These are phyloP conservation scores for Polydrusus cervinus DNA, from an alignment of 2,888 invertebrate species.

Conservation along the genomic window DNA sequence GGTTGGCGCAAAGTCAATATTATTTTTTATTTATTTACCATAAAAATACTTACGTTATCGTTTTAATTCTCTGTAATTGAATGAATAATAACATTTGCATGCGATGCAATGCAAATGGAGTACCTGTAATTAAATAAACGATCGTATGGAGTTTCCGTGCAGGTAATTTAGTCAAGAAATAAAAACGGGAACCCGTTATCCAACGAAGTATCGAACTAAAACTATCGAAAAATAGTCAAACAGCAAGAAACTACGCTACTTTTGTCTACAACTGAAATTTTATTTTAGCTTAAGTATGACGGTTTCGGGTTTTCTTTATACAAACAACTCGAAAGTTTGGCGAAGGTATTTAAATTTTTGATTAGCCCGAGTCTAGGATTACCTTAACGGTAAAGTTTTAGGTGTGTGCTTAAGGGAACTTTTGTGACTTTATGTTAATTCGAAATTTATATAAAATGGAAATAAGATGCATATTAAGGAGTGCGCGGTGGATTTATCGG, in stretches of 20 bases:
- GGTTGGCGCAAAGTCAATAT: too few species aligned
- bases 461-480: background rate
- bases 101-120: too few species aligned
- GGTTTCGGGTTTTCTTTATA: constrained; percentile 11
- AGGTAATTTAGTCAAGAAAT: too few species aligned
- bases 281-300: constrained; percentile 1
- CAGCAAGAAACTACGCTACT: background rate
- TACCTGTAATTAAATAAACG: too few species aligned
- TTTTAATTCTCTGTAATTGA: too few species aligned
- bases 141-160: too few species aligned
- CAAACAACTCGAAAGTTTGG: constrained; percentile 17
- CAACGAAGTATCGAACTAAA: too few species aligned
- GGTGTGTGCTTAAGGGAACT: constrained; percentile 6
- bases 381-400: background rate
- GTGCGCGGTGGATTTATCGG: too few species aligned
- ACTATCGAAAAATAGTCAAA: background rate
- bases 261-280: constrained; percentile 9
- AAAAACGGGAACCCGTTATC: too few species aligned
- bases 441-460: constrained; percentile 1
- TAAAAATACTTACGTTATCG: too few species aligned
- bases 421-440: constrained; percentile 14
- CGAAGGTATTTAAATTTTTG: constrained; percentile 26
- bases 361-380: constrained; percentile 19
- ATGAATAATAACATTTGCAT: too few species aligned
- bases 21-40: too few species aligned